Evolutionary conservation across 2,113 vertebrate genomes (phyloP), one percentile per base, ranked within the genome.

Genomic region (Romanogobio albipinnatus): DNA sequence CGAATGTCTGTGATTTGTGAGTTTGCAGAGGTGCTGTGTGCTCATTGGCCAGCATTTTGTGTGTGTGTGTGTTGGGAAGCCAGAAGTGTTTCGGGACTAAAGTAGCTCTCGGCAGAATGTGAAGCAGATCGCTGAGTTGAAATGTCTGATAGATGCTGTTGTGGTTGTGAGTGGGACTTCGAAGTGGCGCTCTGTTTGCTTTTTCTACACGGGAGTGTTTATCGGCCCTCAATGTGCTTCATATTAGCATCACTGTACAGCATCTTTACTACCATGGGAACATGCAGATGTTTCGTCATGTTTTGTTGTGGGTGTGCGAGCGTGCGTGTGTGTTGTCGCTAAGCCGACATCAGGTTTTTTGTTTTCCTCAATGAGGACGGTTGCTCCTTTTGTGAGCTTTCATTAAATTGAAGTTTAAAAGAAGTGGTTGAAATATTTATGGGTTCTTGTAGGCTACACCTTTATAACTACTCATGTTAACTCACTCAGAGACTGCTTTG

Each of bases 281-380:
- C 97, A 97, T 95, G 93, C 94, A 93, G 94, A 95, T 95, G 94
- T 95, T 96, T 96, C 94, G 95, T 96, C 96, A 95, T 95, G 95
- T 95, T 90, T 90, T 89, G 90, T 90, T 90, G 80, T 96, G 82
- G 93, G 88, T 91, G 89, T 90, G 94, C 93, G 94, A 95, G 94
- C 94, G 62, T 47, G 71, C 64, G 71, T 77, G 80, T 96, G 97
- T 97, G 97, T 96, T 99, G 98, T 98, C 97, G 97, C 96, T 91
- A 92, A 96, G 97, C 96, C 97, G 97, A 99, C 97, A 99, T 98
- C 96, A 97, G 97, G 96, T 96, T 99, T 94, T 99, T 97, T 97
- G 97, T 99, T 97, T 98, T 99, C 97, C 98, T 99, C 98, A 99
- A 96, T 98, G 98, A 99, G 98, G 97, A 99, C 96, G 96, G 97